Evolutionary conservation across 2,888 invertebrate genomes (phyloP).

Genomic region (Stegana nigrithorax): DNA sequence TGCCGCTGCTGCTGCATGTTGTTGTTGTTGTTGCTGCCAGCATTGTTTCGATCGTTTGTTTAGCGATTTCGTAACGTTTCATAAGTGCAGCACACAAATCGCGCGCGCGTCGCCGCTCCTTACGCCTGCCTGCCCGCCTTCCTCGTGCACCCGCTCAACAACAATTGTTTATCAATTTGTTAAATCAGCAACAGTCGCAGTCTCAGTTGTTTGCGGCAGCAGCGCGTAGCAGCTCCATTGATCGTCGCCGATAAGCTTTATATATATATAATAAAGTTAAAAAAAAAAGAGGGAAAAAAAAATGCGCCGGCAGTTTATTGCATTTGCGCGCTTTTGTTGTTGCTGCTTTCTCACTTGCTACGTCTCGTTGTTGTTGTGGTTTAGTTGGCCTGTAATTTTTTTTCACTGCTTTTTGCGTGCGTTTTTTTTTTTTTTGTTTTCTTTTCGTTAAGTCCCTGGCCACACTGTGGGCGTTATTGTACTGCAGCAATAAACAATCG

Average conservation of each 20-base stretch:
- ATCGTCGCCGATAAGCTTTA: conserved; percentile 53
- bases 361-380: not conserved
- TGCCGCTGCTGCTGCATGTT: not conserved
- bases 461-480: conserved; percentile 54
- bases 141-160: conserved; percentile 35
- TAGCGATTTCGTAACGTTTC: conserved; percentile 58
- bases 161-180: conserved; percentile 62
- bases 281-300: not conserved
- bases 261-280: not conserved
- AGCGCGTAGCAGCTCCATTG: conserved; percentile 35
- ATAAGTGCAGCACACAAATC: conserved; percentile 37
- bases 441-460: conserved; percentile 25
- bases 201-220: not conserved
- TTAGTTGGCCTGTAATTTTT: not conserved
- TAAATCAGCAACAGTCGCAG: conserved; percentile 49
- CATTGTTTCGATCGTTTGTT: conserved; percentile 51
- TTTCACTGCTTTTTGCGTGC: too few relatives aligned
- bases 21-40: conserved; percentile 17
- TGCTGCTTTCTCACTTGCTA: conserved; percentile 59
- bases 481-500: conserved; percentile 64
- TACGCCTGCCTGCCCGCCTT: not conserved
- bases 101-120: not conserved
- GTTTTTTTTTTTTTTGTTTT: conserved; percentile 27
- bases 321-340: conserved; percentile 26
- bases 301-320: conserved; percentile 15